Conservation (phyloP, 1,140 invertebrate species). For the Scaptomyza pallida region DNA sequence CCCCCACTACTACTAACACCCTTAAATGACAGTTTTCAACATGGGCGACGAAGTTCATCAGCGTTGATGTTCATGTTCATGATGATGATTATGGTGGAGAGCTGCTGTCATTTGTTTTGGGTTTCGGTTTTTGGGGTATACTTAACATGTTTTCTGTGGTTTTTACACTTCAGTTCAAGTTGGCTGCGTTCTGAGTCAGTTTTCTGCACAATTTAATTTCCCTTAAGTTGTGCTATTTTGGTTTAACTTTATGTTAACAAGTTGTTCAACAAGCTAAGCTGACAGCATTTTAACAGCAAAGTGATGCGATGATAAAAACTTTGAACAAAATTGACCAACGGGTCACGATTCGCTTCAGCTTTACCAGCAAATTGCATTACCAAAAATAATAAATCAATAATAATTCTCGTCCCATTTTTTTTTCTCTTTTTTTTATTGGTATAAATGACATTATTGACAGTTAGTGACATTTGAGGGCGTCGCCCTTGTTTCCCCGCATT, state of each 20-base stretch:
- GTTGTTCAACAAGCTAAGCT: not conserved
- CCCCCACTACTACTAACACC: conserved; percentile 14
- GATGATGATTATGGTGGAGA: conserved; percentile 7
- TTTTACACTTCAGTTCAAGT: conserved; percentile 47
- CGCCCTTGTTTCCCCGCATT: too few relatives aligned
- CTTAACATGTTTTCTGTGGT: conserved; percentile 47
- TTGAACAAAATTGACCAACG: conserved; percentile 1
- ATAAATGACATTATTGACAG: conserved; percentile 77
- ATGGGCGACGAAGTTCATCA: conserved; percentile 14
- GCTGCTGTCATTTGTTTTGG: conserved; percentile 12
- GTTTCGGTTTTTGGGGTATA: conserved; percentile 16
- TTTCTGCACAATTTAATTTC: conserved; percentile 76
- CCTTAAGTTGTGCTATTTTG: conserved; percentile 28
- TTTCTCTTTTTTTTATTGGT: conserved; percentile 47
- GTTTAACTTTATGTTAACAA: conserved; percentile 30
- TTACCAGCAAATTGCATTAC: conserved; percentile 68
- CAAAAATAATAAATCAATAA: conserved; percentile 80
- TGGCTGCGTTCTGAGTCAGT: conserved; percentile 60
- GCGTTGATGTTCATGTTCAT: not conserved
- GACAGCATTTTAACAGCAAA: not conserved
- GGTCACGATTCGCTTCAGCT: conserved; percentile 7
- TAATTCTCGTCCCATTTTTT: too few relatives aligned
- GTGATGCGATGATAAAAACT: too few relatives aligned
- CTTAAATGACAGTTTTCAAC: conserved; percentile 62
- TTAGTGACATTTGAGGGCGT: conserved; percentile 7